Evolutionary conservation across 1,140 invertebrate genomes (phyloP).

Genomic region (Psix sp.): DNA sequence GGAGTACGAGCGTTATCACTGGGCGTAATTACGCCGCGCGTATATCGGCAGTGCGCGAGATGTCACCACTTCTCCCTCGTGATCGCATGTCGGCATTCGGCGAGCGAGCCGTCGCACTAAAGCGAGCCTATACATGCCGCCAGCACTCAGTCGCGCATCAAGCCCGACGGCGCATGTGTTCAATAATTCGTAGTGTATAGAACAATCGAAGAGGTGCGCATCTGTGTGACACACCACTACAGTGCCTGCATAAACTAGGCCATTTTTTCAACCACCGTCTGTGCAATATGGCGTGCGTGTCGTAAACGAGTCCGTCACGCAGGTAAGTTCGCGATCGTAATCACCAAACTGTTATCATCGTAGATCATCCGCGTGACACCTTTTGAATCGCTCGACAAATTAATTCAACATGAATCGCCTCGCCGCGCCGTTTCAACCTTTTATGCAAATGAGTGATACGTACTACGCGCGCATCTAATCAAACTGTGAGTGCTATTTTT

Average conservation of each 20-base stretch:
- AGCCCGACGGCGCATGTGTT: constrained; percentile 28
- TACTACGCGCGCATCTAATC: too few species aligned
- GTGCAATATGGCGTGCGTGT: constrained; percentile 47
- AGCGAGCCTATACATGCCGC: constrained; percentile 1
- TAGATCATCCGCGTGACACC: too few species aligned
- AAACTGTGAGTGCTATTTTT: too few species aligned
- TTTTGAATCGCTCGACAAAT: too few species aligned
- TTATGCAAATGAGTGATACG: too few species aligned
- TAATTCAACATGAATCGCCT: too few species aligned
- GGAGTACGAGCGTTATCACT: background rate
- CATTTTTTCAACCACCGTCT: constrained; percentile 37
- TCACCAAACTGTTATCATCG: too few species aligned
- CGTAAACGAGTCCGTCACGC: constrained; percentile 25
- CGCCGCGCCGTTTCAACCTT: too few species aligned
- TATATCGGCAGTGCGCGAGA: constrained; percentile 5
- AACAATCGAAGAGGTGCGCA: constrained; percentile 22
- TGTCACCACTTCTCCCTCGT: constrained; percentile 19
- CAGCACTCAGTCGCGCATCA: constrained; percentile 9
- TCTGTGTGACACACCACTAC: constrained; percentile 18
- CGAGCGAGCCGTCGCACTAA: constrained; percentile 5
- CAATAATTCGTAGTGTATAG: constrained; percentile 6
- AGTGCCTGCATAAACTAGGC: constrained; percentile 33
- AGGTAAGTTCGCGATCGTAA: constrained; percentile 15
- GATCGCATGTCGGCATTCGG: constrained; percentile 7
- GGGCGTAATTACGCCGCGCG: constrained; percentile 5